Conservation (phyloP, 1,140 invertebrate species). For the Homalodisca vitripennis region DNA sequence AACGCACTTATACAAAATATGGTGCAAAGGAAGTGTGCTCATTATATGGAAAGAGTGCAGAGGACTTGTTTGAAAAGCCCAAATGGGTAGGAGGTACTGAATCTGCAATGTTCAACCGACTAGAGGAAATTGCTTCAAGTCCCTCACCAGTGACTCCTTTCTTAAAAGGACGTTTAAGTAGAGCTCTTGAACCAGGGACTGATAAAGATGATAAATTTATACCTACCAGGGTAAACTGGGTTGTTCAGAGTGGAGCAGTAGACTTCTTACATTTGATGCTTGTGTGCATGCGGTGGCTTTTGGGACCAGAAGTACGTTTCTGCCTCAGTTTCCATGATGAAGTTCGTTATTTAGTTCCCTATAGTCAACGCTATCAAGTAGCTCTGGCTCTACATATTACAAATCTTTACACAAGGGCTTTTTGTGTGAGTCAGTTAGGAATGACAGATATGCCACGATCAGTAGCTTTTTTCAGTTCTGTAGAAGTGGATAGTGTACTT, state of each 20-base stretch:
- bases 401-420: conserved; percentile 87
- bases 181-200: conserved; percentile 69
- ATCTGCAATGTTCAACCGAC: conserved; percentile 95
- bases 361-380: conserved; percentile 78
- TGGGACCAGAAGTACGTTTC: conserved; percentile 79
- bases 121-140: conserved; percentile 86
- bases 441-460: conserved; percentile 87
- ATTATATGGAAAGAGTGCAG: conserved; percentile 55
- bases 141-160: conserved; percentile 79
- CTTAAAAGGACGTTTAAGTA: conserved; percentile 76
- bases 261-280: conserved; percentile 98
- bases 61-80: conserved; percentile 65
- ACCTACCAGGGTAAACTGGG: conserved; percentile 95
- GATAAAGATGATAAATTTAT: conserved; percentile 60
- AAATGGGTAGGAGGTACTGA: conserved; percentile 85
- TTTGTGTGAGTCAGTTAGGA: conserved; percentile 82
- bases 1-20: conserved; percentile 50
- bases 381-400: conserved; percentile 95
- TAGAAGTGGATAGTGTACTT: conserved; percentile 93
- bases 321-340: conserved; percentile 98
- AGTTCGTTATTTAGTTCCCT: conserved; percentile 87
- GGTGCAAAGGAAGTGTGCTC: conserved; percentile 56
- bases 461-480: conserved; percentile 94
- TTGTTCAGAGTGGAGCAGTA: conserved; percentile 98
- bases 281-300: conserved; percentile 92